A percentile compares a stretch with the other conserved stretches of the same genome.
phyloP scores from a whole-genome alignment of 2,113 vertebrate genomes.

The Diadophis punctatus region DNA sequence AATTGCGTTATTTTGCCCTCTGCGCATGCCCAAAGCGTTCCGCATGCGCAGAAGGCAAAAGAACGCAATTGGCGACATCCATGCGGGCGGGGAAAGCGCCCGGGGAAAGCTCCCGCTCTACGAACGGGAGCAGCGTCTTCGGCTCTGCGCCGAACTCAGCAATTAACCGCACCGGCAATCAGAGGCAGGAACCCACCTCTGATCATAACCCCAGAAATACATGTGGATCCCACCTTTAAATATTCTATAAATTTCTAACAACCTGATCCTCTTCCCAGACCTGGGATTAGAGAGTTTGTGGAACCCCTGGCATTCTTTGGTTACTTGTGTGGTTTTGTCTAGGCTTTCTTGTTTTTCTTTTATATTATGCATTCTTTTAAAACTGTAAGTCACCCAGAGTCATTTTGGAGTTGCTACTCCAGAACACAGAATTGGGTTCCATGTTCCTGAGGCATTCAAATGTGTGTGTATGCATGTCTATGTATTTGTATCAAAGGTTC shows the following conservation, averaged over 20 bases:
- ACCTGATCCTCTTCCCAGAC: background rate
- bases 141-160: too few relatives aligned
- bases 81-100: too few relatives aligned
- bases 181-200: too few relatives aligned
- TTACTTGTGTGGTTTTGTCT: background rate
- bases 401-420: background rate
- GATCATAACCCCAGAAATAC: background rate
- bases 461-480: background rate
- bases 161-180: too few relatives aligned
- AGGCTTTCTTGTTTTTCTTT: background rate
- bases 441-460: background rate
- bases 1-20: too few relatives aligned
- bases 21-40: too few relatives aligned
- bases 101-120: too few relatives aligned
- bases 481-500: background rate
- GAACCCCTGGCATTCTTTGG: background rate
- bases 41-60: too few relatives aligned
- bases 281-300: background rate
- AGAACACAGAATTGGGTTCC: background rate
- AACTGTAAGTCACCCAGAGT: background rate
- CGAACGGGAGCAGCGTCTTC: too few relatives aligned
- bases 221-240: background rate
- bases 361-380: background rate
- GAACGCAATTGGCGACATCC: too few relatives aligned
- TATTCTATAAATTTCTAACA: background rate